Percentiles rank a stretch among this genome's conserved stretches.
These are phyloP conservation scores for Fringilla coelebs DNA, from an alignment of 2,797 vertebrate species.

Conservation along the genomic window DNA sequence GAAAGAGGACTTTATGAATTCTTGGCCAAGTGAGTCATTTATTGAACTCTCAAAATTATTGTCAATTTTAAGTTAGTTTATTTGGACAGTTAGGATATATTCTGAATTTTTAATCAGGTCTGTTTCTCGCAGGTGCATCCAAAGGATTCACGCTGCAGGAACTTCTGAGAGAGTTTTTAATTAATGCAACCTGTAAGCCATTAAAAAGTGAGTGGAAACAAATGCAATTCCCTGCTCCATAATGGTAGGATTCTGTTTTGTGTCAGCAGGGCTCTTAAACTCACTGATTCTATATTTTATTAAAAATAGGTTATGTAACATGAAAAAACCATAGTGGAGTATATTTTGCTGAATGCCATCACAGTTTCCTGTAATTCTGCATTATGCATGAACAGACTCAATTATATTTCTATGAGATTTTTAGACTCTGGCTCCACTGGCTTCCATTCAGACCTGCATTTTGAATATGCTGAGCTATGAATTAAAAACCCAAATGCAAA, in stretches of 20 bases:
- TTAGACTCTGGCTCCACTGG: background rate
- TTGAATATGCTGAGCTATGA: background rate
- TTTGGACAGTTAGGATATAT: background rate
- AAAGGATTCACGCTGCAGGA: background rate
- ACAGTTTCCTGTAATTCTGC: background rate
- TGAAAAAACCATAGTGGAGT: background rate
- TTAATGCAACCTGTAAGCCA: background rate
- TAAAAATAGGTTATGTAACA: background rate
- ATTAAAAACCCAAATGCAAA: background rate
- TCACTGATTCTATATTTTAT: background rate
- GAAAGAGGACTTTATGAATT: background rate
- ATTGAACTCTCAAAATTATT: background rate
- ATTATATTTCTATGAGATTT: background rate
- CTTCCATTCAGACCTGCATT: background rate
- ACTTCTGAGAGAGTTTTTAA: background rate
- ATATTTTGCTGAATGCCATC: background rate
- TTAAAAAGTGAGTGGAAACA: background rate
- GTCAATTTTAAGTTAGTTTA: background rate
- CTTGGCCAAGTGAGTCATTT: background rate
- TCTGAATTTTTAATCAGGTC: background rate
- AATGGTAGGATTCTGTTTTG: background rate
- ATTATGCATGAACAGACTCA: background rate
- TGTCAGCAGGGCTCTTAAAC: background rate
- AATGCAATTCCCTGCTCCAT: background rate
- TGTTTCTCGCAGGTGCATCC: background rate